A percentile compares a stretch with the other conserved stretches of the same genome.
Conservation (phyloP, 2,888 invertebrate genomes). For the Phyto melanocephala region DNA sequence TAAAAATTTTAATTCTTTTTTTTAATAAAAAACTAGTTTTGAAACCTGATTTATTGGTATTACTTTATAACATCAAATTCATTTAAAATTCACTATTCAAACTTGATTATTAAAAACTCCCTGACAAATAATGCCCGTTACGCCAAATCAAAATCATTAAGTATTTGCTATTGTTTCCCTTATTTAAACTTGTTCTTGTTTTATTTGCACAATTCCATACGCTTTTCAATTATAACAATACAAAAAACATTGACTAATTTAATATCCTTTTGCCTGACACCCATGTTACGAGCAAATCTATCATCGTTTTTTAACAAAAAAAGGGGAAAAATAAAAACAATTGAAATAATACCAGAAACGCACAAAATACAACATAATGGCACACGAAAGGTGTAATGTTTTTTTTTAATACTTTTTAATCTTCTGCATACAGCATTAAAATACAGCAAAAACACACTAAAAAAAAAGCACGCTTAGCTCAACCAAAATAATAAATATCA, state of each 20-base stretch:
- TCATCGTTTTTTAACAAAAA: neutral
- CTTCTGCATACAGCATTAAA: conserved; percentile 42
- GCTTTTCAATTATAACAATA: conserved; percentile 21
- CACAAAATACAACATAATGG: conserved; percentile 23
- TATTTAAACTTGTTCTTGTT: neutral
- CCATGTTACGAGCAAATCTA: conserved; percentile 7
- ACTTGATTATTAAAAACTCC: neutral
- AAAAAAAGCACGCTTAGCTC: too few relatives aligned
- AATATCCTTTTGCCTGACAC: conserved; percentile 31
- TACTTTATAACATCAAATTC: too few relatives aligned
- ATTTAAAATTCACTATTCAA: too few relatives aligned
- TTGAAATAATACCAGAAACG: neutral
- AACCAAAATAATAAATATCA: too few relatives aligned
- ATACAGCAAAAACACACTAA: neutral
- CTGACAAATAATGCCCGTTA: conserved; percentile 7
- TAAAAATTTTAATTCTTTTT: too few relatives aligned
- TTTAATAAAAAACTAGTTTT: too few relatives aligned
- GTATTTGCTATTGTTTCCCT: conserved; percentile 5
- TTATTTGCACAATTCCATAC: conserved; percentile 34
- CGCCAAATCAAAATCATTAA: conserved; percentile 4
- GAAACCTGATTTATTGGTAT: too few relatives aligned
- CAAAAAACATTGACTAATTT: conserved; percentile 51
- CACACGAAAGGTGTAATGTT: conserved; percentile 36
- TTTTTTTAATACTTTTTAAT: conserved; percentile 39
- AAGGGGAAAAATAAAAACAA: neutral